A percentile compares a stretch with the other conserved stretches of the same genome.
Evolutionary conservation across 53 echinoderm and acorn worm species (phyloP).

Genomic region (Zoroaster sp.): DNA sequence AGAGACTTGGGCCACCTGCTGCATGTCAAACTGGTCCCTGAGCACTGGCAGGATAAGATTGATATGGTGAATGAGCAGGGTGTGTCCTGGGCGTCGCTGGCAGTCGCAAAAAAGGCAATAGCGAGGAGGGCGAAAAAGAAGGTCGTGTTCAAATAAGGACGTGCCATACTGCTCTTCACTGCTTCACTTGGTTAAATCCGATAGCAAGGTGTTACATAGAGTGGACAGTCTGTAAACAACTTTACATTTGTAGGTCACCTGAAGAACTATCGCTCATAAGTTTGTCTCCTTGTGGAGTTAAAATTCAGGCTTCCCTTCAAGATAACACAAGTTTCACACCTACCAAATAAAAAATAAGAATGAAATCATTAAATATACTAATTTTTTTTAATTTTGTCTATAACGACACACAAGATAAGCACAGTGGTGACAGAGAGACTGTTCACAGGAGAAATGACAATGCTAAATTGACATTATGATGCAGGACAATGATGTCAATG

Average conservation of each 20-base stretch:
- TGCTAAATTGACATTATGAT: too few relatives aligned
- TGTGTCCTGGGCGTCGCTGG: neutral
- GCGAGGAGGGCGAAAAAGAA: neutral
- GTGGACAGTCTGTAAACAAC: too few relatives aligned
- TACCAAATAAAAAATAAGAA: neutral
- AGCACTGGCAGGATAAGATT: neutral
- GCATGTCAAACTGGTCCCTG: constrained; percentile 25
- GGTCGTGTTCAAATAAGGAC: neutral
- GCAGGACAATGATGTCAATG: too few relatives aligned
- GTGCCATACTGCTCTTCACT: neutral
- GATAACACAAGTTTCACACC: neutral
- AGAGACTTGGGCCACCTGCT: neutral
- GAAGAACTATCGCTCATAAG: neutral
- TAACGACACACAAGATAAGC: too few relatives aligned
- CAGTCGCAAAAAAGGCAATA: neutral
- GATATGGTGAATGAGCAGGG: neutral
- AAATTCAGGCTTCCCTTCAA: too few relatives aligned
- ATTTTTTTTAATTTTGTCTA: neutral
- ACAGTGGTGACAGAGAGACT: too few relatives aligned
- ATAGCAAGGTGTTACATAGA: neutral
- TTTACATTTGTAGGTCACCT: neutral
- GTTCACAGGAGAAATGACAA: too few relatives aligned
- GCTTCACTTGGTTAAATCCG: neutral
- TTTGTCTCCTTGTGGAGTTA: neutral
- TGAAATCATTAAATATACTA: neutral